Conservation (phyloP, 53 echinoderm and acorn worm species). For the Patiria pectinifera region DNA sequence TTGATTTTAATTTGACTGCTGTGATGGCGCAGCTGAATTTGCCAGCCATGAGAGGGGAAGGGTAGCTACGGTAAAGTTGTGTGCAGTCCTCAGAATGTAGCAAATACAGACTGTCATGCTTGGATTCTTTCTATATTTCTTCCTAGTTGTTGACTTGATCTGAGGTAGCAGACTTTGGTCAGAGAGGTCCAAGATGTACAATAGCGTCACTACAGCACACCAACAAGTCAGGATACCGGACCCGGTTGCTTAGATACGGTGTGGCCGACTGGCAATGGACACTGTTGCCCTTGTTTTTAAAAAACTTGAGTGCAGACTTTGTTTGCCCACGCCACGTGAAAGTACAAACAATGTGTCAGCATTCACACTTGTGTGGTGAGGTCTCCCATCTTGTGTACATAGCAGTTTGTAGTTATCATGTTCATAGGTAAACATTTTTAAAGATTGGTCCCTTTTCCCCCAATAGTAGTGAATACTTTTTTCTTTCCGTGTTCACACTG, state of each 20-base stretch:
- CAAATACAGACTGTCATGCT: not conserved
- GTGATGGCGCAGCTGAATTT: too few relatives aligned
- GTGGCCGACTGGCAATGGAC: too few relatives aligned
- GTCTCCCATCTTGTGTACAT: constrained; percentile 32
- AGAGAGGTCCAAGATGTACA: not conserved
- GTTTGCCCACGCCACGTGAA: too few relatives aligned
- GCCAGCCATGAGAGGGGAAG: too few relatives aligned
- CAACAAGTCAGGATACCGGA: not conserved
- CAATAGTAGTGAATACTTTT: not conserved
- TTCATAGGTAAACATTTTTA: constrained; percentile 4
- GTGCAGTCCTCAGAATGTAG: too few relatives aligned
- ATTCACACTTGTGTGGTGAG: not conserved
- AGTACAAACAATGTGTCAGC: not conserved
- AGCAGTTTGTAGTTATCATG: constrained; percentile 35
- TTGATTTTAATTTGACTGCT: too few relatives aligned
- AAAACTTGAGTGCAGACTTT: too few relatives aligned
- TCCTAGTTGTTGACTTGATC: constrained; percentile 60
- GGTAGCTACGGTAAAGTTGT: not conserved
- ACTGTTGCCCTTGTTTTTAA: too few relatives aligned
- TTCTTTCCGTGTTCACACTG: not conserved
- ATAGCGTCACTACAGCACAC: not conserved
- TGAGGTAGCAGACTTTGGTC: constrained; percentile 10
- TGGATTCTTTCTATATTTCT: not conserved
- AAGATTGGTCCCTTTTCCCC: not conserved
- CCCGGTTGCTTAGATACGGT: too few relatives aligned